Percentiles rank a stretch among this genome's conserved stretches.
These are phyloP conservation scores for Corythornis cristatus DNA, from an alignment of 2,113 vertebrate genomes.

Conservation along the genomic window DNA sequence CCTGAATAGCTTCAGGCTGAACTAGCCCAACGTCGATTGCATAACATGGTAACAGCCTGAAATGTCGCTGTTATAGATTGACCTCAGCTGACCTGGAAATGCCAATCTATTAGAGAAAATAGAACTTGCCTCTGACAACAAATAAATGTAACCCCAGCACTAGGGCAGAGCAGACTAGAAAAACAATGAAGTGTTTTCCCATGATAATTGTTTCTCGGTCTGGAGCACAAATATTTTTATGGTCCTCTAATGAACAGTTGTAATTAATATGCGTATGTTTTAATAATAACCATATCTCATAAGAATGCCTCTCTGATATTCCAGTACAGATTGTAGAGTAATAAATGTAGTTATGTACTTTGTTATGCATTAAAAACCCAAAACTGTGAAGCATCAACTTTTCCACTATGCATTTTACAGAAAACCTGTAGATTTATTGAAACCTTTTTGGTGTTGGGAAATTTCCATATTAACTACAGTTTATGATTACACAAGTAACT, in stretches of 20 bases:
- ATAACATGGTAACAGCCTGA: not conserved
- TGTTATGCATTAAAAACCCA: not conserved
- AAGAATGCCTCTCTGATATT: not conserved
- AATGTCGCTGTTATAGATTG: constrained; percentile 13
- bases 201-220: not conserved
- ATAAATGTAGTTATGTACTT: not conserved
- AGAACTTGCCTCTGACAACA: not conserved
- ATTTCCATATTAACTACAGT: not conserved
- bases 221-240: not conserved
- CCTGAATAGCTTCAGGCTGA: constrained; percentile 58
- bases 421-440: not conserved
- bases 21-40: constrained; percentile 29
- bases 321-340: not conserved
- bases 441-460: not conserved
- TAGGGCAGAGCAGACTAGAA: not conserved
- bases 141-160: not conserved
- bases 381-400: not conserved
- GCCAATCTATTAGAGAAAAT: not conserved
- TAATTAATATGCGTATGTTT: constrained; percentile 12
- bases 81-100: constrained; percentile 60
- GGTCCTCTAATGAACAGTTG: not conserved
- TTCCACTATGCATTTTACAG: not conserved
- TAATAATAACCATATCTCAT: not conserved
- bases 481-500: not conserved
- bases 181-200: not conserved